Evolutionary conservation across 1,140 invertebrate species (phyloP), one percentile per base, ranked within the genome.

Genomic region (Drosophila serrata): DNA sequence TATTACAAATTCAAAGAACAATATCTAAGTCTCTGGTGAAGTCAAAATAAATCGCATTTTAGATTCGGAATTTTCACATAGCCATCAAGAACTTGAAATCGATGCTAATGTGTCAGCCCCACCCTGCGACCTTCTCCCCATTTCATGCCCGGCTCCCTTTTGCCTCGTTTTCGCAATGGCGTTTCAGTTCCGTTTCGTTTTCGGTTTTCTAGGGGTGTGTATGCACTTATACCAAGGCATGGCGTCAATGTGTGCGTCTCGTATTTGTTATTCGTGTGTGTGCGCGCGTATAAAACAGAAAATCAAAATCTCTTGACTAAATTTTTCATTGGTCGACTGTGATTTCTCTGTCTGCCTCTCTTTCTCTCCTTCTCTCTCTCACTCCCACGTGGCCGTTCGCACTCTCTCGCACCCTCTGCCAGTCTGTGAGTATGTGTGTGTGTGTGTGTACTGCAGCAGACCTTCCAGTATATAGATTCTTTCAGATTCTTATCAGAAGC

Each of bases 241-340:
- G n/a, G 27, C 43, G 55, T 75, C 42, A 19, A 15, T 81, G 78
- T 84, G 55, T 79, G 80, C 40, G 75, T 56, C 60, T 78, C 39
- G 72, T 76, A 55, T 74, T 62, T 77, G 62, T 75, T 74, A 79
- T 79, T 61, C 59, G 62, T 85, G 69, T 87, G 75, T 88, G 80
- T 87, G 62, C 65, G 72, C 75, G 73, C 81, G 82, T 85, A 92
- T 91, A 92, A 92, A 91, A 88, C 85, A 92, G 84, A 91, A 92
- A 92, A 92, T 92, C 91, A 92, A 92, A 92, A 92, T 92, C 87
- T 91, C 87, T 87, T 92, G 87, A 92, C 91, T 92, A 92, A 92
- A 92, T 92, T 92, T 92, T 92, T 92, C 92, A 92, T 92, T 92
- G 92, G 92, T 92, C 87, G 90, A 78, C 90, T 87, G 92, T 92